Base-by-base conservation (phyloP, 2,113 vertebrate species). In the Galbula dea region DNA sequence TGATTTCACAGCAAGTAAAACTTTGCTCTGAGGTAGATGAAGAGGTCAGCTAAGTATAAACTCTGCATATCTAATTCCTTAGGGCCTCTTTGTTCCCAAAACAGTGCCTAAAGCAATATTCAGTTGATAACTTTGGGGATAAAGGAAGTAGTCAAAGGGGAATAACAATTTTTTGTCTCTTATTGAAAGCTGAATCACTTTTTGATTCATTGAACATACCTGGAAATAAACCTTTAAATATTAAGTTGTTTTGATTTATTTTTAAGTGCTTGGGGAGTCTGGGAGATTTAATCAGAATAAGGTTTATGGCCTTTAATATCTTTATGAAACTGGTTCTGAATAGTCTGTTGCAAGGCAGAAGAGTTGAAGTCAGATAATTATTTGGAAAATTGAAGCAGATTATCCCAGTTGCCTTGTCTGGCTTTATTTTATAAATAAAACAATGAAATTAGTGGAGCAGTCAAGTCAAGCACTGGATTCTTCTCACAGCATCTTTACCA, bases 41-140 rank as follows among this genome's bases (percentile, higher is more conserved):
- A 93, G 97, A 98, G 98, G 98, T 98, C 79, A 97, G 98, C 95
- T 97, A 96, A 89, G 39, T 88, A 89, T 84, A 79, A 57, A 61
- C 5, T 92, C 18, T 83, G 17, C 10, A 8, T 41, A 55, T 71
- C 21, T 79, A 2, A 51, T 90, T 90, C 82, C 21, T 69, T 68
- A 32, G 41, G 11, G 11, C n/a, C 10, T 65, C 30, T 36, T 52
- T 90, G 10, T 92, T 93, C 43, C 16, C 30, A 16, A 68, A 72
- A 43, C 13, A 39, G 11, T 65, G 24, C 21, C 29, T 57, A n/a
- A 89, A 51, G 7, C 34, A 51, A 16, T 78, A 8, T 39, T 78
- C 14, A 11, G 15, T 72, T 59, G 48, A 29, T 66, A n/a, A 68
- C 13, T 72, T 65, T 24, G 69, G 41, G 19, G 43, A 49, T 79